Base-by-base conservation (phyloP, 2,113 vertebrate genomes). In the Aptenodytes patagonicus region DNA sequence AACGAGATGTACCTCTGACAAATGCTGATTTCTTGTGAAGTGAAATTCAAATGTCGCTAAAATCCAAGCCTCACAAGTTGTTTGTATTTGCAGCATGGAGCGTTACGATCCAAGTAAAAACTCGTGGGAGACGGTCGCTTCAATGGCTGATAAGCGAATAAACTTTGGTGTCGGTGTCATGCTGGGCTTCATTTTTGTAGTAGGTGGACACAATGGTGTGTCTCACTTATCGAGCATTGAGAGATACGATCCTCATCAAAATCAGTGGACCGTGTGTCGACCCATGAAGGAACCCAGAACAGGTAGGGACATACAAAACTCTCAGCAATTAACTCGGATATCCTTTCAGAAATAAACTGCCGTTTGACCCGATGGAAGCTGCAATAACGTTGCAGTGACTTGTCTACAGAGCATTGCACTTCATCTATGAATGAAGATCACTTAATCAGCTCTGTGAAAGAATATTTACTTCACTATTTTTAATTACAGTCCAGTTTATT, bases 121-220 rank as follows among this genome's bases (percentile, higher is more conserved):
- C 87, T 98, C 98, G 15, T 99, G 99, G 99, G 99, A 99, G 97
- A 98, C 99, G 66, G 99, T 99, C 55, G 99, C 99, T 69, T 98
- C 99, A 40, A 99, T 99, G 99, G 99, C 99, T 31, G 99, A 99
- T 83, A 99, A 99, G 87, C 98, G 99, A 77, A 99, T 99, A 84
- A 99, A 99, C 98, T 99, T 99, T 21, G 99, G 99, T 4, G 99
- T 99, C 1, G 99, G 99, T 1, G 99, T 99, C 68, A 99, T 99
- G 99, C 98, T 99, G 75, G 99, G 99, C 88, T 99, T 99, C 97
- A 99, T 99, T 95, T 99, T 99, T 78, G 99, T 99, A 34, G 99
- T 99, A 11, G 99, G 99, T 1, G 99, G 99, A 28, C 99, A 99
- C 98, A 99, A 99, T 2, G 99, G 99, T 1, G 99, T 99, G 81